Percentiles rank a stretch among this genome's conserved stretches.
Conservation (phyloP, 2,888 invertebrate genomes). For the Cataglyphis altisquamis region DNA sequence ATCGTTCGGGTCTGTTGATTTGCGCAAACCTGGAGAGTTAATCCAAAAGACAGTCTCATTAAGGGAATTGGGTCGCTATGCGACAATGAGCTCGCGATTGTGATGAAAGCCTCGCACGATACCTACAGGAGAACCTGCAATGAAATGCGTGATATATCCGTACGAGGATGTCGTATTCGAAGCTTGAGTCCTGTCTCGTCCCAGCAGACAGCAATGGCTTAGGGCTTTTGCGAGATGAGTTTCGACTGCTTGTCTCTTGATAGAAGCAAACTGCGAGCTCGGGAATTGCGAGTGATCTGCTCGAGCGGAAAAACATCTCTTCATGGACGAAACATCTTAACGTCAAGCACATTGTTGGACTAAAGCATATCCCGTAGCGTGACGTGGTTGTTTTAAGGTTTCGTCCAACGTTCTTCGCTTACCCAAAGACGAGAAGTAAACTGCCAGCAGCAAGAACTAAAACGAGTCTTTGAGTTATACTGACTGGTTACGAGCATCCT, state of each 20-base stretch:
- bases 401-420: slow-evolving; percentile 43
- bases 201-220: neutral
- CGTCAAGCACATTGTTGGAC: slow-evolving; percentile 20
- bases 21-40: slow-evolving; percentile 57
- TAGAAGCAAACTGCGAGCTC: slow-evolving; percentile 2
- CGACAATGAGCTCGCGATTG: slow-evolving; percentile 78
- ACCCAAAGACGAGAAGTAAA: slow-evolving; percentile 47
- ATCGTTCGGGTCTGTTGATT: slow-evolving; percentile 13
- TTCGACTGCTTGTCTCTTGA: neutral
- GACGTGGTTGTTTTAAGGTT: slow-evolving; percentile 40
- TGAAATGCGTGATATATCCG: slow-evolving; percentile 54
- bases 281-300: neutral
- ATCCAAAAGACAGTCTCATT: slow-evolving; percentile 76
- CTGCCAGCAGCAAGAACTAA: slow-evolving; percentile 26
- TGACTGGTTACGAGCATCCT: slow-evolving; percentile 15
- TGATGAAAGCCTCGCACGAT: slow-evolving; percentile 70
- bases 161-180: neutral
- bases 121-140: slow-evolving; percentile 59
- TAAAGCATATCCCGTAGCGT: slow-evolving; percentile 38
- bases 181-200: neutral
- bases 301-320: slow-evolving; percentile 3
- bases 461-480: slow-evolving; percentile 50
- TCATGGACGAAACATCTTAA: neutral
- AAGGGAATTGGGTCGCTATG: slow-evolving; percentile 78
- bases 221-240: slow-evolving; percentile 2